A percentile compares a stretch with the other conserved stretches of the same genome.
Conservation (phyloP, 1,140 invertebrate genomes). For the Lordiphosa collinella region DNA sequence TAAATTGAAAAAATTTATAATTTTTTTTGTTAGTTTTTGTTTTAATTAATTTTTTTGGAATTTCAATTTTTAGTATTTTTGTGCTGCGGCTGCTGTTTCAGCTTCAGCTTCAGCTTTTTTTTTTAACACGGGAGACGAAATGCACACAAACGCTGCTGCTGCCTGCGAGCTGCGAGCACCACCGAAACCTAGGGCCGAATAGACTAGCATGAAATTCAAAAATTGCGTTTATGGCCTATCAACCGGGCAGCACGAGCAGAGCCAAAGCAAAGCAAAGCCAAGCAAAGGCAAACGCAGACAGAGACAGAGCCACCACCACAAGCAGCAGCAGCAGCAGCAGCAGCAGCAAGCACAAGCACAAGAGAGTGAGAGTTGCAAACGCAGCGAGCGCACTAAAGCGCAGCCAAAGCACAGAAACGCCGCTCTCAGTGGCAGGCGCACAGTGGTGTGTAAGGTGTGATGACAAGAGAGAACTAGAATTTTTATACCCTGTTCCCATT, state of each 20-base stretch:
- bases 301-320: slow-evolving; percentile 15
- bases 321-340: slow-evolving; percentile 19
- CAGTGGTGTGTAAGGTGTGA: neutral
- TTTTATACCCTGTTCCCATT: too few relatives aligned
- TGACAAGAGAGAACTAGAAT: too few relatives aligned
- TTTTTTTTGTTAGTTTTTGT: slow-evolving; percentile 16
- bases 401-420: slow-evolving; percentile 21
- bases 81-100: slow-evolving; percentile 26
- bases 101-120: slow-evolving; percentile 9
- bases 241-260: slow-evolving; percentile 38
- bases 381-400: slow-evolving; percentile 57
- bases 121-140: slow-evolving; percentile 49
- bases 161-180: slow-evolving; percentile 76
- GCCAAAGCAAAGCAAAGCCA: slow-evolving; percentile 24
- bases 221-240: slow-evolving; percentile 78
- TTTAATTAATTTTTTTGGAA: slow-evolving; percentile 18
- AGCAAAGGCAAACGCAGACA: too few relatives aligned
- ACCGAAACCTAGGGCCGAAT: slow-evolving; percentile 80
- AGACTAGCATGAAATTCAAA: slow-evolving; percentile 71
- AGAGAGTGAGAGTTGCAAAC: slow-evolving; percentile 49
- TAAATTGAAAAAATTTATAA: slow-evolving; percentile 5
- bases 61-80: slow-evolving; percentile 15
- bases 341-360: slow-evolving; percentile 30
- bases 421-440: slow-evolving; percentile 14
- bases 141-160: slow-evolving; percentile 69